Percentiles rank a stretch among this genome's conserved stretches.
These are phyloP conservation scores for Tineola bisselliella DNA, from an alignment of 2,888 invertebrate genomes.

Conservation along the genomic window DNA sequence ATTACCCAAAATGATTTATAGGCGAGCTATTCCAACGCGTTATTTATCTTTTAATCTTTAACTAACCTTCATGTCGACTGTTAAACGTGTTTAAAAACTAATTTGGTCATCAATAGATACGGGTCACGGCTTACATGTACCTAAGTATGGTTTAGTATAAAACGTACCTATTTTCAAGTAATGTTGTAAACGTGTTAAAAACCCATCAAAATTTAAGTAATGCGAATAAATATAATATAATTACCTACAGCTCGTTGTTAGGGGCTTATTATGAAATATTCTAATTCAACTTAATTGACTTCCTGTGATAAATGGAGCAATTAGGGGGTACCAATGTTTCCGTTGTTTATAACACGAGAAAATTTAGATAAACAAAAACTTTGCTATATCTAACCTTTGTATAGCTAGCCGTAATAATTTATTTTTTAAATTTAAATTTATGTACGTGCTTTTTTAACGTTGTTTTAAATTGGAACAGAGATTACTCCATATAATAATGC, in stretches of 20 bases:
- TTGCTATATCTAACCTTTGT: not conserved
- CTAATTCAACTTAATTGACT: conserved; percentile 15
- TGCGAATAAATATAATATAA: conserved; percentile 4
- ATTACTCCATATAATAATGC: not conserved
- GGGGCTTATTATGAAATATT: conserved; percentile 14
- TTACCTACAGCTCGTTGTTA: conserved; percentile 11
- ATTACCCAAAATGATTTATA: too few relatives aligned
- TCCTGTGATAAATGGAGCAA: conserved; percentile 15
- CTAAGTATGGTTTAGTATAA: too few relatives aligned
- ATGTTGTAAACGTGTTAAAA: not conserved
- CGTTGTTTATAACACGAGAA: not conserved
- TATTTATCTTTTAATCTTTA: too few relatives aligned
- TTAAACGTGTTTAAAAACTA: too few relatives aligned
- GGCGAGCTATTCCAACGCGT: too few relatives aligned
- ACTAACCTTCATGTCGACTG: too few relatives aligned
- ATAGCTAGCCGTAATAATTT: not conserved
- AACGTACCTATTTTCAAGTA: too few relatives aligned
- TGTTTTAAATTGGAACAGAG: not conserved
- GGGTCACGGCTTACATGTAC: too few relatives aligned
- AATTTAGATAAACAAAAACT: conserved; percentile 7
- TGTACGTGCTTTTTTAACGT: not conserved
- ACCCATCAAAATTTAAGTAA: conserved; percentile 1
- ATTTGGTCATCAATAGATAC: too few relatives aligned
- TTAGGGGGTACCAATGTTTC: conserved; percentile 11
- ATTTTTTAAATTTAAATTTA: not conserved